Percentiles rank a stretch among this genome's conserved stretches.
These are phyloP conservation scores for Bactericera cockerelli DNA, from an alignment of 1,140 invertebrate genomes.

Conservation along the genomic window DNA sequence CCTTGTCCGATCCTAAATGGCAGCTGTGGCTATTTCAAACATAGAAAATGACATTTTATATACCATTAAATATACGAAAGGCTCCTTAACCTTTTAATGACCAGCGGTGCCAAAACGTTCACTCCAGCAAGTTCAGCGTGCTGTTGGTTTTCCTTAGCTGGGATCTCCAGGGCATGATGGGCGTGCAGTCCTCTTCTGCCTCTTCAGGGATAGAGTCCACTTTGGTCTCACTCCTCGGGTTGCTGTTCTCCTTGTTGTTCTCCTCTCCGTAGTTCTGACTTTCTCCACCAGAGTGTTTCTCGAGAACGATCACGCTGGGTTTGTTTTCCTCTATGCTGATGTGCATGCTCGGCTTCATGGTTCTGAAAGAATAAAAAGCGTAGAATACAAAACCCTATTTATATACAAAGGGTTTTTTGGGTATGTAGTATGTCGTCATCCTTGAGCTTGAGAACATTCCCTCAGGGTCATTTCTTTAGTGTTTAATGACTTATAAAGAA, in stretches of 20 bases:
- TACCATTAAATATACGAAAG: no score
- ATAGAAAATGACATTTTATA: no score
- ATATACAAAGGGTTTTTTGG: no score
- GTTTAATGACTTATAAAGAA: no score
- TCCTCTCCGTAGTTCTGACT: constrained; percentile 23
- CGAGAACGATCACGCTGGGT: constrained; percentile 9
- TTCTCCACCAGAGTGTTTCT: constrained; percentile 1
- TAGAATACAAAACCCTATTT: no score
- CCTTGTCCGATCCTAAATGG: no score
- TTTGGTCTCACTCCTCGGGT: constrained; percentile 16
- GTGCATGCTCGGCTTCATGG: neutral
- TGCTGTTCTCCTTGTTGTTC: constrained; percentile 28
- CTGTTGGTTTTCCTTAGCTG: constrained; percentile 77
- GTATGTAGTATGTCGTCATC: no score
- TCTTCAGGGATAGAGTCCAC: constrained; percentile 26
- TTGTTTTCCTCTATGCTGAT: constrained; percentile 13
- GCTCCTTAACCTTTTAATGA: no score
- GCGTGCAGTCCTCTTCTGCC: constrained; percentile 38
- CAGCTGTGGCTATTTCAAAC: no score
- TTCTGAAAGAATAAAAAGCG: neutral
- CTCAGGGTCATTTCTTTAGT: no score
- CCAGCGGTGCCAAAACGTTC: no score
- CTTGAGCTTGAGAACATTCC: no score
- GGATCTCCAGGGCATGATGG: constrained; percentile 71
- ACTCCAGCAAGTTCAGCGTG: constrained; percentile 57